Conservation (phyloP, 2,113 vertebrate species). For the Pituophis catenifer region DNA sequence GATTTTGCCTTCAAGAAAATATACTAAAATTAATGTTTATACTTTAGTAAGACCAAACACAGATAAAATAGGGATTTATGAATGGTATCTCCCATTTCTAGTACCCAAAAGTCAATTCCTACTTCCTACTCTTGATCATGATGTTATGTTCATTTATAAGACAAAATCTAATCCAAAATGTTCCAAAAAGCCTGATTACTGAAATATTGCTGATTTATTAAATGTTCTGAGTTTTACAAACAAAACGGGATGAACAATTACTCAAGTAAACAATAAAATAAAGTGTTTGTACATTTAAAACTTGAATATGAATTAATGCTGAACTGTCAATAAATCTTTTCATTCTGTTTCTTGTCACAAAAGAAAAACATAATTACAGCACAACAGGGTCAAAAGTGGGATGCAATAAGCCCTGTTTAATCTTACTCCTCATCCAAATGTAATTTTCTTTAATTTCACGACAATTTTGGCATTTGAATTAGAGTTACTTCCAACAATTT, state of each 20-base stretch:
- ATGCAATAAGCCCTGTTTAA: constrained; percentile 14
- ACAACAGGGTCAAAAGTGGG: background rate
- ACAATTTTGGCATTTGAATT: constrained; percentile 5
- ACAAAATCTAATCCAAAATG: background rate
- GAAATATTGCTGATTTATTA: constrained; percentile 44
- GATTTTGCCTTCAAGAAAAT: background rate
- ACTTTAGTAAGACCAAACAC: background rate
- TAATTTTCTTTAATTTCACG: constrained; percentile 27
- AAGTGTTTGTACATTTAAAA: constrained; percentile 8
- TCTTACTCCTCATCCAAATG: background rate
- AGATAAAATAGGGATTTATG: background rate
- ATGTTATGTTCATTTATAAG: background rate
- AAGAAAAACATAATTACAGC: background rate
- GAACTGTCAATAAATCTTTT: constrained; percentile 23
- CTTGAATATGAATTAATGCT: constrained; percentile 18
- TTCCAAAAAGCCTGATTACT: constrained; percentile 4
- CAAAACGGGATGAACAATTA: constrained; percentile 24
- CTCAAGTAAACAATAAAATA: background rate
- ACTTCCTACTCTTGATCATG: background rate
- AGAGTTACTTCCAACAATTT: constrained; percentile 1
- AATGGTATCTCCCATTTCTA: background rate
- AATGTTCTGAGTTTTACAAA: constrained; percentile 25
- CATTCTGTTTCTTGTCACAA: constrained; percentile 31
- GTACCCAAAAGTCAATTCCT: background rate
- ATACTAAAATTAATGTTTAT: background rate